Evolutionary conservation across 2,113 vertebrate species (phyloP), one percentile per base, ranked within the genome.

Genomic region (Peromyscus maniculatus): DNA sequence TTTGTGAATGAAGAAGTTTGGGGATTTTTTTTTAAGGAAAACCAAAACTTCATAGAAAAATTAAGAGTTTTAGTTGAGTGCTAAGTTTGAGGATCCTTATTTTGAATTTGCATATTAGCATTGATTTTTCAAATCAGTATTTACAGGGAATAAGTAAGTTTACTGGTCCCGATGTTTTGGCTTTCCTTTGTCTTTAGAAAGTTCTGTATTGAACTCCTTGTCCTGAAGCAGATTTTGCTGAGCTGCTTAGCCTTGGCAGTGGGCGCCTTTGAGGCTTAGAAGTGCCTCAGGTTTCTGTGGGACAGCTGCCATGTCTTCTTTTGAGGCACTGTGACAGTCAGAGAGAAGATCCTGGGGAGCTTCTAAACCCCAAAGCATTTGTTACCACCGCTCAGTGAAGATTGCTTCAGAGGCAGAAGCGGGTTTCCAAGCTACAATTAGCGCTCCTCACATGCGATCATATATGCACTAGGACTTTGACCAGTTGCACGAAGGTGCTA

Each of bases 401-500:
- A 96, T 57, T 96, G 96, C 95, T 97, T 97, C 96, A 95, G 96
- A 95, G 88, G 91, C 93, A 95, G 96, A 97, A 97, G 97, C 97
- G 97, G 97, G 96, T 98, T 49, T 49, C 46, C 6, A 49, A 49
- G 46, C 46, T 49, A 49, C 7, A 49, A 49, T 49, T 49, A 49
- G 46, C 6, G 5, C 46, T 49, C 46, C 46, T 49, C 46, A 49
- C 46, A 49, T 99, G 99, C 99, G 99, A 71, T 99, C 99, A 3
- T 99, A 3, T 99, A 99, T 83, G 99, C 99, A 91, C 98, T 99
- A 98, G 99, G 99, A 98, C 99, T 99, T 99, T 43, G 99, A 99
- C 95, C 99, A 99, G 59, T 98, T 99, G 97, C 99, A 99, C 43
- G 99, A 99, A 90, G 99, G 99, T 97, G 99, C 99, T 92, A 99